These are phyloP conservation scores for Aulostomus chinensis DNA, from an alignment of 2,797 vertebrate species.

Conservation along the genomic window DNA sequence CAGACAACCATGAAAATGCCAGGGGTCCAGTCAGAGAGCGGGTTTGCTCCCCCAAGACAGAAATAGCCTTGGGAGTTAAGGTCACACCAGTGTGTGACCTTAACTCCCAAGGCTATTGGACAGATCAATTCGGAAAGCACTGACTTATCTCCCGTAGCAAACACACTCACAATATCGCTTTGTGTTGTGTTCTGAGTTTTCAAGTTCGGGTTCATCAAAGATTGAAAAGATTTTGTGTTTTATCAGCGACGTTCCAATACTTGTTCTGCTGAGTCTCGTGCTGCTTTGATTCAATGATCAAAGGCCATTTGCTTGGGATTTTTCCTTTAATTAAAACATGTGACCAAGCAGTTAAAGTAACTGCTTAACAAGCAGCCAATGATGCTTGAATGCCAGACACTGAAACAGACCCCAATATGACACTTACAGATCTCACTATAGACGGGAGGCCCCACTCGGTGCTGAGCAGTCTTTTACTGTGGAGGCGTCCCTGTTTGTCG, in stretches of 20 bases:
- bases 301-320: no score
- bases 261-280: neutral
- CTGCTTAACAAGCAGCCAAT: neutral
- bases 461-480: conserved; percentile 93
- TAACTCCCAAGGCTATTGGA: no score
- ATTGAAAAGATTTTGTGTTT: neutral
- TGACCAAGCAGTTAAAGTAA: neutral
- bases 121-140: conserved; percentile 18
- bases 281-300: no score
- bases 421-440: conserved; percentile 91
- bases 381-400: neutral
- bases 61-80: conserved; percentile 55
- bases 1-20: conserved; percentile 26
- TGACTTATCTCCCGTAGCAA: conserved; percentile 2
- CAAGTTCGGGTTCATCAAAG: neutral
- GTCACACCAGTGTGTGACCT: conserved; percentile 16
- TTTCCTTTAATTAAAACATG: neutral
- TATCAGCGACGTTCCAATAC: neutral
- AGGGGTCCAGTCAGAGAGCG: conserved; percentile 1
- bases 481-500: conserved; percentile 87
- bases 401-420: neutral
- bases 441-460: conserved; percentile 97
- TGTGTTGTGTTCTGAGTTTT: neutral
- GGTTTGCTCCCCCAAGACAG: conserved; percentile 31
- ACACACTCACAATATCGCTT: conserved; percentile 1